A percentile compares a stretch with the other conserved stretches of the same genome.
phyloP scores from a whole-genome alignment of 2,797 vertebrate genomes.

The Parauchenoglanis punctatus region DNA sequence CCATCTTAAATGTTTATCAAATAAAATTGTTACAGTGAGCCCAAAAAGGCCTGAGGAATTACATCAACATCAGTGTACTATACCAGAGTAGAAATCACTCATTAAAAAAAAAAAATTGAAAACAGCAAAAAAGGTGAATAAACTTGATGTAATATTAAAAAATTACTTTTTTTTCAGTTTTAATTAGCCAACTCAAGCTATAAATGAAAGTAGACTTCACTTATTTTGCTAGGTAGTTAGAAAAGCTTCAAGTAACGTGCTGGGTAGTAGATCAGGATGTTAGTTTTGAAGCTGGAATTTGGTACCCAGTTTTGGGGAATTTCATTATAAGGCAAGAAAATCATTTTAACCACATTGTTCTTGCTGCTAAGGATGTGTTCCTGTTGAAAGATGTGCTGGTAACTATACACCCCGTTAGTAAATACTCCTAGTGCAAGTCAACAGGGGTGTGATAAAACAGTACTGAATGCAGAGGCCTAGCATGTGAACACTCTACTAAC shows the following conservation, averaged over 20 bases:
- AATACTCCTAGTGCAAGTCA: not conserved
- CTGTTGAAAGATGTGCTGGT: not conserved
- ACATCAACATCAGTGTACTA: not conserved
- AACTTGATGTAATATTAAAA: not conserved
- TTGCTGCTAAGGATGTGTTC: not conserved
- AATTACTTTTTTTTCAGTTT: not conserved
- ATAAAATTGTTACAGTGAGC: not conserved
- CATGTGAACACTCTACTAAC: conserved; percentile 52
- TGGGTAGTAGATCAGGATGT: too few relatives aligned
- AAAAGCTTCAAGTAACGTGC: not conserved
- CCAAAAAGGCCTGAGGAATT: not conserved
- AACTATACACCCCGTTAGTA: not conserved
- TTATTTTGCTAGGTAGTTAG: not conserved
- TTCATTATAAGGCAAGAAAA: not conserved
- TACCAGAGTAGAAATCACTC: not conserved
- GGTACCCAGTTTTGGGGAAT: not conserved
- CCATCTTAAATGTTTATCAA: not conserved
- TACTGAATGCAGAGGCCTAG: not conserved
- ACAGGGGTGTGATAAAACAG: not conserved
- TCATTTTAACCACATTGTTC: not conserved
- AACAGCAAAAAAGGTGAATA: not conserved
- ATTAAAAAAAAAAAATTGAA: not conserved
- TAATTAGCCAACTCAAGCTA: not conserved
- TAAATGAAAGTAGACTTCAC: not conserved
- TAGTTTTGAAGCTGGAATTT: not conserved